Evolutionary conservation across 2,113 vertebrate species (phyloP).

Genomic region (Cranoglanis bouderius): DNA sequence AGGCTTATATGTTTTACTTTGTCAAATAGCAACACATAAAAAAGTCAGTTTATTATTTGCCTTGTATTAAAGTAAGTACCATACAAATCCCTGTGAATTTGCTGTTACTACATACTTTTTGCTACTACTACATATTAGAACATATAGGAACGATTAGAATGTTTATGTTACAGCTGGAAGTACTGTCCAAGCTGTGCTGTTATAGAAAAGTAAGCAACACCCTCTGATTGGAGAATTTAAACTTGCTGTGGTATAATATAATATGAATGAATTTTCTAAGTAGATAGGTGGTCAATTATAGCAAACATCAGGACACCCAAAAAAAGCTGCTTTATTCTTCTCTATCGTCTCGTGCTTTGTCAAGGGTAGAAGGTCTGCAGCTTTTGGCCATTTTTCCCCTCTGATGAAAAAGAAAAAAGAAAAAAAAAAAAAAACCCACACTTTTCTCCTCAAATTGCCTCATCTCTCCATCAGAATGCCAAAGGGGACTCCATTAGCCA

Average conservation of each 20-base stretch:
- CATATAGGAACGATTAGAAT: neutral
- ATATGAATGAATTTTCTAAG: neutral
- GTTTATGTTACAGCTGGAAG: neutral
- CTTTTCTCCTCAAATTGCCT: slow-evolving; percentile 85
- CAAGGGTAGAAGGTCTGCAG: slow-evolving; percentile 59
- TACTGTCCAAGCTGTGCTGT: neutral
- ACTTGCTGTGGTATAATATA: neutral
- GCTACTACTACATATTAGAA: neutral
- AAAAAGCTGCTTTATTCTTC: slow-evolving; percentile 58
- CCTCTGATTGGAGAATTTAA: neutral
- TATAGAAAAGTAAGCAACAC: neutral
- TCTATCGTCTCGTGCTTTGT: slow-evolving; percentile 73
- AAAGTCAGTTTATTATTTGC: neutral
- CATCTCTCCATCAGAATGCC: slow-evolving; percentile 91
- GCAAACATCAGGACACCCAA: slow-evolving; percentile 29
- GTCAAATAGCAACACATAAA: neutral
- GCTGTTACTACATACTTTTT: neutral
- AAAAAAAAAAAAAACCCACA: slow-evolving; percentile 80
- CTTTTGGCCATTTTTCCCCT: slow-evolving; percentile 78
- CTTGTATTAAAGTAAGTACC: neutral
- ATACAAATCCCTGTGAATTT: neutral
- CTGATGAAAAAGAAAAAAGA: slow-evolving; percentile 73
- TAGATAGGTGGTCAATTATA: slow-evolving; percentile 24
- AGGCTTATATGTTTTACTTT: neutral
- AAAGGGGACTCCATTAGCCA: slow-evolving; percentile 94